Conservation (phyloP, 2,113 vertebrate species). For the Tricholaema leucomelas region DNA sequence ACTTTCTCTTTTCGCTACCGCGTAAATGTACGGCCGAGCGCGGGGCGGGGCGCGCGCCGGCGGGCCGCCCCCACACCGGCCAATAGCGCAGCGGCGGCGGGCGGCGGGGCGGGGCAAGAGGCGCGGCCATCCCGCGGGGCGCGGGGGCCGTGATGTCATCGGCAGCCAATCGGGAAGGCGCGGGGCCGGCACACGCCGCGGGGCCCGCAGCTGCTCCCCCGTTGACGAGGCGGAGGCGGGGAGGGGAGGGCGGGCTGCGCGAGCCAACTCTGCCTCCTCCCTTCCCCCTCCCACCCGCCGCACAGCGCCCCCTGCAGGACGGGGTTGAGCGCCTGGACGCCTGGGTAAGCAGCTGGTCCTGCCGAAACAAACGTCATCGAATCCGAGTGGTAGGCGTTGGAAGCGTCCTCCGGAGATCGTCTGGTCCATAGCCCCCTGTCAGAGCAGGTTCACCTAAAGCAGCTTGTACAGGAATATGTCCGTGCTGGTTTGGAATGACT, state of each 20-base stretch:
- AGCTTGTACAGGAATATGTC: no score
- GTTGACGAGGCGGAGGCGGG: slow-evolving; percentile 51
- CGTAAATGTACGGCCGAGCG: slow-evolving; percentile 80
- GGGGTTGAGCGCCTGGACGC: neutral
- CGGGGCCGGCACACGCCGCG: slow-evolving; percentile 56
- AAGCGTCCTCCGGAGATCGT: no score
- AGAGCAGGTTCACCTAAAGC: no score
- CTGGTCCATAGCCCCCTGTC: no score
- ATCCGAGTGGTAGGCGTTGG: no score
- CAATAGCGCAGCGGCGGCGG: slow-evolving; percentile 26
- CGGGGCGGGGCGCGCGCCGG: slow-evolving; percentile 54
- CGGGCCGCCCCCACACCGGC: neutral
- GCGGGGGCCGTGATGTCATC: slow-evolving; percentile 85
- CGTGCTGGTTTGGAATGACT: no score
- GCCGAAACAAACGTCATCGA: no score
- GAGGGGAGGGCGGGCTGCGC: neutral
- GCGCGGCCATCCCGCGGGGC: neutral
- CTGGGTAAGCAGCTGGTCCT: neutral
- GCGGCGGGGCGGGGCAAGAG: neutral
- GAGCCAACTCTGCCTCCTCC: neutral
- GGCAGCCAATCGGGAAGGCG: slow-evolving; percentile 84
- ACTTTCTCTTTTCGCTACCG: slow-evolving; percentile 85
- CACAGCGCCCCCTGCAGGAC: neutral
- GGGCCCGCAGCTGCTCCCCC: slow-evolving; percentile 59
- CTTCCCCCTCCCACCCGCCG: neutral